Evolutionary conservation across 2,113 vertebrate species (phyloP), one percentile per base, ranked within the genome.

Genomic region (Xiphias gladius): DNA sequence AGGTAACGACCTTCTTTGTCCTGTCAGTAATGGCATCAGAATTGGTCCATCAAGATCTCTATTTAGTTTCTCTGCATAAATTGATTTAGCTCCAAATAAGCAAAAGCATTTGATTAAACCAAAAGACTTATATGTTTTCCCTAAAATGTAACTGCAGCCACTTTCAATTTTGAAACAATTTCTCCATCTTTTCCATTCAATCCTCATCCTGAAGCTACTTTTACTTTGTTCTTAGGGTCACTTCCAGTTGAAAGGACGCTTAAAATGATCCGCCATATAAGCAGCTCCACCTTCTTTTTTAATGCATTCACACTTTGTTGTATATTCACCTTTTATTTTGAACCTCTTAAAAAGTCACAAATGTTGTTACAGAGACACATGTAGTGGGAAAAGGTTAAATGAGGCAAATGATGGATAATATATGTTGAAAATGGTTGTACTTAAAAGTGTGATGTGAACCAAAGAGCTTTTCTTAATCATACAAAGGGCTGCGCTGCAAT

Each of bases 1-100:
- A 85, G 50, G 76, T 85, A 88, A 89, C 61, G 54, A 48, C 63
- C 72, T 64, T 68, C 67, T 64, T 86, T 91, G 79, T 71, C 52
- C 64, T 75, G 84, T 72, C 64, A 69, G 83, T 80, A 81, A 80
- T 52, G 72, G 68, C 57, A 48, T 69, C 62, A 52, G 43, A 83
- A 88, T 79, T 67, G 73, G 37, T 73, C 69, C 55, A 74, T 79
- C 61, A 55, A 71, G 50, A 85, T 66, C 50, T 75, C n/a, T 64
- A 78, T 79, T 88, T 32, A 1, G 20, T 72, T 82, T 54, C 5
- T 32, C 61, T 55, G 32, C 57, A 80, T 81, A 43, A 67, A 67
- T 24, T 75, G 24, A 72, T 73, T 86, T n/a, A 57, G 26, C 14
- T 84, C 22, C 32, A 26, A 75, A 76, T 82, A 55, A 37, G 61